A percentile compares a stretch with the other conserved stretches of the same genome.
Evolutionary conservation across 1,140 invertebrate species (phyloP).

Genomic region (Aphis craccivora): DNA sequence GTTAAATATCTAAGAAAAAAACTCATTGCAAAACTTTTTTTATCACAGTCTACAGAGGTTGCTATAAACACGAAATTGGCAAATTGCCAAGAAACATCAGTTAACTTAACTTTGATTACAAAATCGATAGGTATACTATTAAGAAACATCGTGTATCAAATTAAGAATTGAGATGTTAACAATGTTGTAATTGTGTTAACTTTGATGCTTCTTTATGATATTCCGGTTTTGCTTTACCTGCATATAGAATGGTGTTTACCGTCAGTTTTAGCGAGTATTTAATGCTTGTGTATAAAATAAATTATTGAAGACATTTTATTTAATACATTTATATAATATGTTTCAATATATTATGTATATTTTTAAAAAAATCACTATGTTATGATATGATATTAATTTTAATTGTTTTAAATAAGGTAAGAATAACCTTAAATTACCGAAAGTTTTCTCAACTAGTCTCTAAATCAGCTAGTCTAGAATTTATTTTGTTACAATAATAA

Average conservation of each 20-base stretch:
- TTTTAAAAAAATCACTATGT: not conserved
- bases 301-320: not conserved
- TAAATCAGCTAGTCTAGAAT: not conserved
- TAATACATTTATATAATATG: not conserved
- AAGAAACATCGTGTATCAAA: not conserved
- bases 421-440: not conserved
- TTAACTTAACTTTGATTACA: constrained; percentile 45
- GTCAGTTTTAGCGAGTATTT: not conserved
- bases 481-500: not conserved
- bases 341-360: not conserved
- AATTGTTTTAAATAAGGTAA: not conserved
- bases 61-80: constrained; percentile 31
- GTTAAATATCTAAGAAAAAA: not conserved
- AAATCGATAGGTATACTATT: constrained; percentile 44
- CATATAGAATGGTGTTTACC: not conserved
- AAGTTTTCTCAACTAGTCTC: not conserved
- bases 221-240: constrained; percentile 28
- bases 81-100: constrained; percentile 37
- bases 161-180: constrained; percentile 46
- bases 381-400: not conserved
- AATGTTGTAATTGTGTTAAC: constrained; percentile 5
- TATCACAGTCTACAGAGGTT: not conserved
- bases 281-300: not conserved
- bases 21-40: constrained; percentile 27
- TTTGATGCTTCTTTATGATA: not conserved